Conservation (phyloP, 2,797 vertebrate species). For the Potorous gilbertii region DNA sequence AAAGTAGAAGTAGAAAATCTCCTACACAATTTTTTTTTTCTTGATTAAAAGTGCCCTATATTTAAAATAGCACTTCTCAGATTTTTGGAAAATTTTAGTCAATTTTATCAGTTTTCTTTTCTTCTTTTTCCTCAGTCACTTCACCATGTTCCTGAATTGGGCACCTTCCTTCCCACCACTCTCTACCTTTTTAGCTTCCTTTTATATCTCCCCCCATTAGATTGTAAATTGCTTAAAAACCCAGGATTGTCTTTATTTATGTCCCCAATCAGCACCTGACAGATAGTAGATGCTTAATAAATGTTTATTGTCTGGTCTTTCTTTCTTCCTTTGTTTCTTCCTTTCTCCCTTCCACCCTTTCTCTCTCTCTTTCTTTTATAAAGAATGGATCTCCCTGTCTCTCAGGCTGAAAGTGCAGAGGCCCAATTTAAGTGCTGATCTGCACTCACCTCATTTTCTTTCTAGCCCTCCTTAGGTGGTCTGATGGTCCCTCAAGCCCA, state of each 20-base stretch:
- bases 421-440: no score
- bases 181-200: not conserved
- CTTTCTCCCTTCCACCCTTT: accelerated
- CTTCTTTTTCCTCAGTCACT: not conserved
- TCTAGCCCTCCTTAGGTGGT: no score
- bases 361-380: no score
- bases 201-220: not conserved
- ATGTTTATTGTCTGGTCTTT: not conserved
- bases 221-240: not conserved
- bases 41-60: not conserved
- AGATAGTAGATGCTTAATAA: not conserved
- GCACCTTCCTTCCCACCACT: not conserved
- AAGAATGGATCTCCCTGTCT: no score
- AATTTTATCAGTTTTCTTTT: not conserved
- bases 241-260: not conserved
- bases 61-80: not conserved
- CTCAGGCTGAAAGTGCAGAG: no score
- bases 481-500: not conserved
- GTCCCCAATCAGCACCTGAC: not conserved
- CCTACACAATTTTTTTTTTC: not conserved
- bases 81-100: not conserved
- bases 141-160: not conserved
- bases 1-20: not conserved
- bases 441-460: no score
- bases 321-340: no score